Conservation (phyloP, 2,797 vertebrate species). For the Poecile montanus region DNA sequence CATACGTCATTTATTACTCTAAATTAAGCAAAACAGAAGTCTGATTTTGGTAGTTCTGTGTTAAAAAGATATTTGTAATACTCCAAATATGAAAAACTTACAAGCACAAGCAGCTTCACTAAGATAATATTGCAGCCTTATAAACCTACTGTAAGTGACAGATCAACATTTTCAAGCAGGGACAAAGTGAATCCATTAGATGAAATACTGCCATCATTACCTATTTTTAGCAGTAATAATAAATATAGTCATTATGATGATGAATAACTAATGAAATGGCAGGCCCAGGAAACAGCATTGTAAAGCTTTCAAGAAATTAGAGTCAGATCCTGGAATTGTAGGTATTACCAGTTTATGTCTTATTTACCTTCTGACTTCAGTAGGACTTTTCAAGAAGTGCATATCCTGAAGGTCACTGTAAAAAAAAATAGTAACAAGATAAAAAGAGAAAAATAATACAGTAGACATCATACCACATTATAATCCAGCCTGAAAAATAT, state of each 20-base stretch:
- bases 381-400: neutral
- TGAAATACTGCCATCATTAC: slow-evolving; percentile 36
- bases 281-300: slow-evolving; percentile 41
- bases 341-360: neutral
- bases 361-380: neutral
- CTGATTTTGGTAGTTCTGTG: neutral
- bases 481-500: neutral
- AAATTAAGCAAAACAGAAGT: neutral
- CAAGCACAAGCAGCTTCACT: neutral
- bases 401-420: neutral
- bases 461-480: neutral
- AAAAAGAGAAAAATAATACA: neutral
- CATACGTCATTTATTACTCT: neutral
- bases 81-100: neutral
- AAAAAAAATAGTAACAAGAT: neutral
- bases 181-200: slow-evolving; percentile 37
- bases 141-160: slow-evolving; percentile 4
- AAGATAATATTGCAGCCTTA: neutral
- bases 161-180: slow-evolving; percentile 32
- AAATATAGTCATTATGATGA: slow-evolving; percentile 62
- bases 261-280: slow-evolving; percentile 67
- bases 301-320: slow-evolving; percentile 60
- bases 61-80: neutral
- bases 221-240: slow-evolving; percentile 57
- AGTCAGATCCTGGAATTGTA: slow-evolving; percentile 36